Evolutionary conservation across 2,888 invertebrate species (phyloP).

Genomic region (Lasioglossum marginatum): DNA sequence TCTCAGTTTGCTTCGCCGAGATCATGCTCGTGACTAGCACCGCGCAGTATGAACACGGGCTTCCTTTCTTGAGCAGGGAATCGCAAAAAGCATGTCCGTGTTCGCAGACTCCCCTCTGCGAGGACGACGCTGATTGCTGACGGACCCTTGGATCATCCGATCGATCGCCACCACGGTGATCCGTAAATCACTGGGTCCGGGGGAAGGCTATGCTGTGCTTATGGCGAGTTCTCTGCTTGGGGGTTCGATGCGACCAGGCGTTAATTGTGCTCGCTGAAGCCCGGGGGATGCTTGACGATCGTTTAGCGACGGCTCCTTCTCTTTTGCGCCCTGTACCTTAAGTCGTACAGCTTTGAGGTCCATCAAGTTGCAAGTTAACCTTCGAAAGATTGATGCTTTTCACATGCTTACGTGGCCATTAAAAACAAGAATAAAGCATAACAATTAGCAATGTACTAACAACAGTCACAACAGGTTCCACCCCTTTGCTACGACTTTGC

Average conservation of each 20-base stretch:
- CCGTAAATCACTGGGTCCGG: neutral
- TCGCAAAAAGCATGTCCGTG: conserved; percentile 56
- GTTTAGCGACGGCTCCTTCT: neutral
- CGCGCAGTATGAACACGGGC: conserved; percentile 31
- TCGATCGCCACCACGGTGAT: neutral
- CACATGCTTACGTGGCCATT: too few relatives aligned
- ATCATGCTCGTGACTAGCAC: conserved; percentile 43
- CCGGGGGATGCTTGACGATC: neutral
- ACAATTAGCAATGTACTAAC: too few relatives aligned
- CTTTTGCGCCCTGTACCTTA: neutral
- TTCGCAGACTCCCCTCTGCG: conserved; percentile 24
- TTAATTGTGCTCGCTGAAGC: neutral
- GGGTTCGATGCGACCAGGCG: neutral
- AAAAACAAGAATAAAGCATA: too few relatives aligned
- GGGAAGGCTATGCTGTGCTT: neutral
- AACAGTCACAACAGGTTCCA: neutral
- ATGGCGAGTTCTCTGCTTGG: neutral
- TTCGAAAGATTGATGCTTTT: too few relatives aligned
- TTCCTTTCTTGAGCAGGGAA: conserved; percentile 39
- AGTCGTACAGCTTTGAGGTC: neutral
- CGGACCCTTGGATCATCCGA: conserved; percentile 35
- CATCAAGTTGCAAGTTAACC: neutral
- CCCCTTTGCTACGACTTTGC: neutral
- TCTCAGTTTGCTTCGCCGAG: conserved; percentile 45
- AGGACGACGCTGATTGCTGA: conserved; percentile 43